Conservation (phyloP, 2,888 invertebrate genomes). For the Nomada ferruginata region DNA sequence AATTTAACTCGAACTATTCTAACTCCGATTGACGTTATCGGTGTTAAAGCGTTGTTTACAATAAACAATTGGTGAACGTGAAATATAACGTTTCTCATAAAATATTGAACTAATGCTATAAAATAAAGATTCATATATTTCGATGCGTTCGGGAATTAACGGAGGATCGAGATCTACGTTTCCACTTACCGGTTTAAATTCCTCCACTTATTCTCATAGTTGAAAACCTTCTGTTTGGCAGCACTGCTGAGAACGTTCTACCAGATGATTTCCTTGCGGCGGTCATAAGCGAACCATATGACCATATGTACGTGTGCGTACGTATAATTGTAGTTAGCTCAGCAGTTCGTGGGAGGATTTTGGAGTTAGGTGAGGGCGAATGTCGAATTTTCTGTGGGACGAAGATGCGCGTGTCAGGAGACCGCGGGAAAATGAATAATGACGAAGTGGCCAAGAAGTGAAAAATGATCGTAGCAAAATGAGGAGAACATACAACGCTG, state of each 20-base stretch:
- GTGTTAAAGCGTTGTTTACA: slow-evolving; percentile 11
- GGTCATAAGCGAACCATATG: slow-evolving; percentile 9
- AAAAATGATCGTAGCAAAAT: slow-evolving; percentile 85
- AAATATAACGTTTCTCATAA: not conserved
- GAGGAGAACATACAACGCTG: slow-evolving; percentile 86
- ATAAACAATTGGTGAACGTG: not conserved
- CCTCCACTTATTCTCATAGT: not conserved
- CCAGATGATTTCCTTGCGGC: slow-evolving; percentile 17
- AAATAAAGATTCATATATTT: not conserved
- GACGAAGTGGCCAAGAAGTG: slow-evolving; percentile 71
- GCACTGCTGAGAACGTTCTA: slow-evolving; percentile 17
- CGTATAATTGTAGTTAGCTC: slow-evolving; percentile 44
- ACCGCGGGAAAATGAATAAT: slow-evolving; percentile 77
- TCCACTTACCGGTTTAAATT: not conserved
- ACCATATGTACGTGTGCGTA: slow-evolving; percentile 25
- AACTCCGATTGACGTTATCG: not conserved
- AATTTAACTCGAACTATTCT: not conserved
- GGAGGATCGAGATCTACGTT: not conserved
- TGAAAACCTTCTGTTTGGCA: slow-evolving; percentile 4
- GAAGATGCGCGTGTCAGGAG: slow-evolving; percentile 74
- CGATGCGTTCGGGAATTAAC: not conserved
- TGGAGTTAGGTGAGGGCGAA: slow-evolving; percentile 62
- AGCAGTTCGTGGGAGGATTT: slow-evolving; percentile 53
- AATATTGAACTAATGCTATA: not conserved
- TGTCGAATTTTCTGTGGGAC: slow-evolving; percentile 69